phyloP scores from a whole-genome alignment of 2,888 invertebrate genomes.

The Sussaba pulchella region DNA sequence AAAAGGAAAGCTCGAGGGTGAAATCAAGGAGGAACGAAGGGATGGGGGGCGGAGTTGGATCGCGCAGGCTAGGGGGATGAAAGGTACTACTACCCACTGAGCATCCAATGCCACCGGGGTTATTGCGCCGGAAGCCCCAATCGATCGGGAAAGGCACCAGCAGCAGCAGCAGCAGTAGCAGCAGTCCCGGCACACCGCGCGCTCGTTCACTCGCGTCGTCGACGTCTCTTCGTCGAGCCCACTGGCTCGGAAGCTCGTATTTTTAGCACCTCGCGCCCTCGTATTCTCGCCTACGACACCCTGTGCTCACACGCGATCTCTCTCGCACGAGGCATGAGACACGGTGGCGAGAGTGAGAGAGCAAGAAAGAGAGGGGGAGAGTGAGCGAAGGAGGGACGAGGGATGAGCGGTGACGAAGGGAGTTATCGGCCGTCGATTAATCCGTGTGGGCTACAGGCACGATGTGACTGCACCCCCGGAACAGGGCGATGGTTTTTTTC shows the following conservation, averaged over 20 bases:
- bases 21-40: conserved; percentile 22
- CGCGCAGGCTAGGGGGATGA: conserved; percentile 57
- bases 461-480: conserved; percentile 24
- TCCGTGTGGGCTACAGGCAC: conserved; percentile 27
- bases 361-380: conserved; percentile 7
- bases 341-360: too few relatives aligned
- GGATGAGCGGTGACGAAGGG: conserved; percentile 40
- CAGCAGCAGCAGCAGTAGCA: background rate
- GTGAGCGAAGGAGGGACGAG: conserved; percentile 13
- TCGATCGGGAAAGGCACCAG: conserved; percentile 63
- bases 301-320: conserved; percentile 25
- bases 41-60: conserved; percentile 24
- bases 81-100: conserved; percentile 47
- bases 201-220: conserved; percentile 56
- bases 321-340: conserved; percentile 3
- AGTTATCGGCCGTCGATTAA: conserved; percentile 60
- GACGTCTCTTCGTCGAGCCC: conserved; percentile 62
- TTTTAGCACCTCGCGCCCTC: conserved; percentile 62
- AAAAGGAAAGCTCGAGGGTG: conserved; percentile 36
- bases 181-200: conserved; percentile 11
- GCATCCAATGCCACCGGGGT: conserved; percentile 64
- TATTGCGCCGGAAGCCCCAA: conserved; percentile 68
- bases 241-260: conserved; percentile 68
- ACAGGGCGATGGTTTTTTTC: conserved; percentile 1
- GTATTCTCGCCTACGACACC: conserved; percentile 55